Evolutionary conservation across 2,888 invertebrate genomes (phyloP).

Genomic region (Liposcelis brunnea): DNA sequence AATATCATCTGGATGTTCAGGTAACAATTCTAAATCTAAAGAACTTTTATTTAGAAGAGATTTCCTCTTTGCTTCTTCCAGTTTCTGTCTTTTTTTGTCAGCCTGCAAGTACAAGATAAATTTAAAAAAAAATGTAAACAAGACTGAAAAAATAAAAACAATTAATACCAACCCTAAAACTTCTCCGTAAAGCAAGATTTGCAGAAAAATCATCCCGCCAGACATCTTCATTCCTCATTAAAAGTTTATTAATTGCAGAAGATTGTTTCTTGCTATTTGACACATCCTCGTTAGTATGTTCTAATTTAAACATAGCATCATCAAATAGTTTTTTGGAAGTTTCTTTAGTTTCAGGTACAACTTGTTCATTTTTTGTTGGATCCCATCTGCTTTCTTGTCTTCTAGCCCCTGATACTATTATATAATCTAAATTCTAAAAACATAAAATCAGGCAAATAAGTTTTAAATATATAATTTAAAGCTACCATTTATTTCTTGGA

Average conservation of each 20-base stretch:
- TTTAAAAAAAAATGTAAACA: background rate
- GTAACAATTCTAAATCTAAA: slow-evolving; percentile 56
- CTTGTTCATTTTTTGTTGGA: slow-evolving; percentile 85
- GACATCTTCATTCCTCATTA: slow-evolving; percentile 56
- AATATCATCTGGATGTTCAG: slow-evolving; percentile 64
- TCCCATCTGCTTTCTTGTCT: slow-evolving; percentile 98
- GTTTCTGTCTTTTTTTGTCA: slow-evolving; percentile 58
- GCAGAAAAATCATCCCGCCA: slow-evolving; percentile 90
- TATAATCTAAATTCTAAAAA: slow-evolving; percentile 84
- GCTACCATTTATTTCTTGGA: background rate
- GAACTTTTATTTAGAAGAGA: slow-evolving; percentile 56
- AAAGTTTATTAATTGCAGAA: slow-evolving; percentile 55
- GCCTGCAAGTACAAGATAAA: slow-evolving; percentile 29
- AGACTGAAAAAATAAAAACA: slow-evolving; percentile 1
- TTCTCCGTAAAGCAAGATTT: slow-evolving; percentile 66
- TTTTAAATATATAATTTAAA: slow-evolving; percentile 8
- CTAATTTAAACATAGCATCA: slow-evolving; percentile 95
- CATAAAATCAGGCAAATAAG: slow-evolving; percentile 8
- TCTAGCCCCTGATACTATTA: slow-evolving; percentile 84
- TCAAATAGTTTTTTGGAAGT: slow-evolving; percentile 75
- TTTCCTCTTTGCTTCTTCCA: slow-evolving; percentile 46
- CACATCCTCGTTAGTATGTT: slow-evolving; percentile 74
- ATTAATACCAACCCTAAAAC: slow-evolving; percentile 66
- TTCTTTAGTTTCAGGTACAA: slow-evolving; percentile 82
- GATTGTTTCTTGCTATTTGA: slow-evolving; percentile 49